phyloP scores from a whole-genome alignment of 2,888 invertebrate species.

The Napeogenes sylphis region DNA sequence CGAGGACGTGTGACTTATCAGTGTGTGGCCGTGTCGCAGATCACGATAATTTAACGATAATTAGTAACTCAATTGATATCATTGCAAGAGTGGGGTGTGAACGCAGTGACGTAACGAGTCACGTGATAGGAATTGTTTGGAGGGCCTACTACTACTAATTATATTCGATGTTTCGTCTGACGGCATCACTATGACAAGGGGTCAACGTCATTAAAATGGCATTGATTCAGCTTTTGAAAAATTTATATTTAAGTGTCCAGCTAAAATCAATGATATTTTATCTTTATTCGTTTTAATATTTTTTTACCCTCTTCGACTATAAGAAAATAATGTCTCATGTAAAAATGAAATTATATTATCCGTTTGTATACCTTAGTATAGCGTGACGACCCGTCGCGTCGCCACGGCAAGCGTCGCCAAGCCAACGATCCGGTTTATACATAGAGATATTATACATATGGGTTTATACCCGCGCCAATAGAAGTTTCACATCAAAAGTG shows the following conservation, averaged over 20 bases:
- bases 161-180: constrained; percentile 1
- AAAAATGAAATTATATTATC: constrained; percentile 18
- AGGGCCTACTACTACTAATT: too few species aligned
- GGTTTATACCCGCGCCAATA: not conserved
- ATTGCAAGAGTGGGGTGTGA: too few species aligned
- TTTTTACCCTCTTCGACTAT: constrained; percentile 18
- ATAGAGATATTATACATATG: not conserved
- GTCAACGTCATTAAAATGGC: constrained; percentile 22
- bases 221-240: constrained; percentile 25
- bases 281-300: constrained; percentile 23
- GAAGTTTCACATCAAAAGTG: not conserved
- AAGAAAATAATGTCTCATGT: constrained; percentile 21
- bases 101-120: too few species aligned
- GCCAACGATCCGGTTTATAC: too few species aligned
- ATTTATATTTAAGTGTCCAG: constrained; percentile 24
- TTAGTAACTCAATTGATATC: too few species aligned
- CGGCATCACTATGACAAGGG: not conserved
- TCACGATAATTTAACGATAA: too few species aligned
- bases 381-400: not conserved
- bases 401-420: too few species aligned
- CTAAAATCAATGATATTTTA: constrained; percentile 21
- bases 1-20: too few species aligned
- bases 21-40: too few species aligned
- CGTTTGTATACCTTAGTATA: constrained; percentile 9
- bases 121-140: too few species aligned